Evolutionary conservation across 2,113 vertebrate species (phyloP), one percentile per base, ranked within the genome.

Genomic region (Corythornis vintsioides): DNA sequence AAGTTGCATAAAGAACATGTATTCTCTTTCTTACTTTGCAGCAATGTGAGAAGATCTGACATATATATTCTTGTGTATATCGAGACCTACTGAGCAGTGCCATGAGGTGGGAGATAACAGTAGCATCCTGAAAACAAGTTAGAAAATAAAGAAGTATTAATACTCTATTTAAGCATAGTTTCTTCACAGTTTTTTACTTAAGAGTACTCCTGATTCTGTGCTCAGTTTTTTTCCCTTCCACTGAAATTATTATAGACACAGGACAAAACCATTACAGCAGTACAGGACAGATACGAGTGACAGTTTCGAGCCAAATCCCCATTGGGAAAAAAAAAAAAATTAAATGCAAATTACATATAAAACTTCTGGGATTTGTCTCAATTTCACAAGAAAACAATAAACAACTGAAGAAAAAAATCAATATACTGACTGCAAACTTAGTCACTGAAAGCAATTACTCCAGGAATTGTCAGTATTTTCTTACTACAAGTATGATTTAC

Each of bases 31-130:
- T 98, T 98, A 99, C 99, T 98, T 99, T 99, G 98, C 99, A 99
- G 98, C 99, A 99, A 97, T 99, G 99, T 79, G 99, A 99, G 98
- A 99, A 99, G 97, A 99, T 99, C 98, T 99, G 99, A 83, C 99
- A 99, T 97, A 99, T 99, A 97, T 99, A 99, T 94, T 99, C 99
- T 96, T 99, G 99, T 31, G 99, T 99, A 84, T 98, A 98, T 94
- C 98, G 98, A 79, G 99, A 99, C 97, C 97, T 98, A 97, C 98
- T 98, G 88, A 99, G 98, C 91, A 99, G 98, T 13, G 98, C 98
- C 99, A 99, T 99, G 90, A 99, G 98, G 96, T 99, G 99, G 20
- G 99, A 99, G 88, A 99, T 99, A 97, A 99, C 99, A 95, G 99
- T 98, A 95, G 98, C 97, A 96, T 99, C 99, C 99, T 99, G 91